Evolutionary conservation across 2,113 vertebrate genomes (phyloP), one percentile per base, ranked within the genome.

Genomic region (Neoarius graeffei): DNA sequence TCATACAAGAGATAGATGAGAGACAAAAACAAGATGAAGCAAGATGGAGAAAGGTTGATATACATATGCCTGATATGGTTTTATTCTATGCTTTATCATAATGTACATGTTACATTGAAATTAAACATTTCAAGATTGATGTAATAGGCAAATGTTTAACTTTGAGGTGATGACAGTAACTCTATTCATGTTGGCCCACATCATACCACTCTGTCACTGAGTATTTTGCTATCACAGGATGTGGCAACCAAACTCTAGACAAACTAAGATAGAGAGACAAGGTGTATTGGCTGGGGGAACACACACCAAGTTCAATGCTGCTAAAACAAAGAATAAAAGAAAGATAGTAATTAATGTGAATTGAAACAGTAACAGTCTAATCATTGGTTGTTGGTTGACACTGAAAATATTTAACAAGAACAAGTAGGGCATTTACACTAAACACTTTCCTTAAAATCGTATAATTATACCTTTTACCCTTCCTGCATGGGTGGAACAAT

Each of bases 401-500:
- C 17, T 74, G 71, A 74, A 74, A 74, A 74, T 48, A 74, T 74
- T 74, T 48, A 74, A 73, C 35, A 30, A 14, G 66, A 69, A 30
- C 66, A 48, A 48, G 35, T 48, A 42, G 69, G 7, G 30, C 69
- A 42, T 73, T 73, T 73, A 74, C 71, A 74, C 8, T 9, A 48
- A 74, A 74, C 35, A 9, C 35, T 48, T 74, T 10, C 3, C 35
- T 74, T 74, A 74, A 42, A 74, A 74, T 48, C 35, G 1, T 20
- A 20, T 74, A 74, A 74, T 74, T 74, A 74, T 74, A 74, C 71
- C 19, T 42, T 48, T 74, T 48, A 74, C 71, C 17, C 71, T 74
- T 48, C 35, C 35, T 19, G 19, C 35, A 20, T 9, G 71, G 19
- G 35, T 74, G 17, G 35, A 74, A 74, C 71, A 74, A 48, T 20